Evolutionary conservation across 2,797 vertebrate genomes (phyloP), one percentile per base, ranked within the genome.

Genomic region (Danio tinwini): DNA sequence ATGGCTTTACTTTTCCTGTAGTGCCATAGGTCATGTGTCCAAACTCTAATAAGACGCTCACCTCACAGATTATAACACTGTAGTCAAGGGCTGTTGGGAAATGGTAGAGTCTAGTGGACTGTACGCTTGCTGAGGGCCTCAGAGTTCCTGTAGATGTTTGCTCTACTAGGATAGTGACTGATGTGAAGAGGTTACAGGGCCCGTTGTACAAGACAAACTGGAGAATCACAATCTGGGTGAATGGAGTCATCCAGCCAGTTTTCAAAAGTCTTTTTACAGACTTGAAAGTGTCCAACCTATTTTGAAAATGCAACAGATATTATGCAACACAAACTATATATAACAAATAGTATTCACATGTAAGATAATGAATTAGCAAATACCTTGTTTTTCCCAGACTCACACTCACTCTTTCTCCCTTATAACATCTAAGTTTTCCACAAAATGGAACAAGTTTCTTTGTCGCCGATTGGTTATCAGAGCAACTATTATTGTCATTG

Each of bases 191-290:
- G 81, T 79, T 90, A 0, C 88, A 81, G 0, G 91, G 82, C 2
- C 92, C 89, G 79, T 89, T 93, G 81, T 92, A 95, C 62, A 96
- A 86, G 42, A 89, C 86, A 78, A 96, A 93, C 69, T 90, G 91
- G 78, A 92, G 74, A 45, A 85, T 86, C 69, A 93, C 6, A 2
- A 88, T 85, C 78, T 76, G 75, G 5, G 90, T 92, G 52, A 21
- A 70, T 68, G 5, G 4, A 55, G 76, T 64, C 11, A 92, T 68
- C 94, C 95, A 95, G 8, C 72, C 44, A 1, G 16, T 6, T 4
- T 81, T 86, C 42, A 14, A 78, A 83, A 95, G 88, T 10, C 71
- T 42, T 13, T 63, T 85, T 64, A 96, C 86, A 16, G 56, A 88
- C 73, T 2, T 44, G 64, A 39, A 39, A 5, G 90, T 91, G 0